phyloP scores from a whole-genome alignment of 2,888 invertebrate species.

The Syrphus vitripennis region DNA sequence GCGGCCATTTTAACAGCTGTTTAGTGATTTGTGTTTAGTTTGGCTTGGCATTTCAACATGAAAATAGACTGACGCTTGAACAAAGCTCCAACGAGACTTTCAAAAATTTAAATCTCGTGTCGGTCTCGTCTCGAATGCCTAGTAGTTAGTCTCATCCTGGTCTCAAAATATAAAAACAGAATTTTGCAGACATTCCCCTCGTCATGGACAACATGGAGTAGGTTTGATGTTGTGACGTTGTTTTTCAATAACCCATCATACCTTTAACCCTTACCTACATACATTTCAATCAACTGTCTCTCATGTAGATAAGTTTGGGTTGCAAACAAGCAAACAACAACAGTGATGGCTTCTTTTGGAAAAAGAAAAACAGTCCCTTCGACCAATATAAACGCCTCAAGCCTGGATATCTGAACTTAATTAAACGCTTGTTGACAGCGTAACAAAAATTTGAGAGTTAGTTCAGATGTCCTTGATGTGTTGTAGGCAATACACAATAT shows the following conservation, averaged over 20 bases:
- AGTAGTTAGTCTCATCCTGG: too few relatives aligned
- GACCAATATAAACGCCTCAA: slow-evolving; percentile 1
- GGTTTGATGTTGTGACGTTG: background rate
- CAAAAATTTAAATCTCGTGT: too few relatives aligned
- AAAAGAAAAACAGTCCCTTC: background rate
- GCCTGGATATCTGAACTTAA: slow-evolving; percentile 41
- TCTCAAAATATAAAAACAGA: too few relatives aligned
- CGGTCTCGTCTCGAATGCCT: too few relatives aligned
- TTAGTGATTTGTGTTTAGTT: too few relatives aligned
- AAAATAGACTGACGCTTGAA: too few relatives aligned
- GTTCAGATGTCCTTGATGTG: slow-evolving; percentile 2
- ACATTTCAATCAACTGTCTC: background rate
- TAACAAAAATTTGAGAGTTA: slow-evolving; percentile 38
- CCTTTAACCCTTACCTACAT: background rate
- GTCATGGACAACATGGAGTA: background rate
- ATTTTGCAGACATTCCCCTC: too few relatives aligned
- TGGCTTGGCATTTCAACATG: too few relatives aligned
- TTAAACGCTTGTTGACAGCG: slow-evolving; percentile 60
- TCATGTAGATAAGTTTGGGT: background rate
- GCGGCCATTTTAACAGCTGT: too few relatives aligned
- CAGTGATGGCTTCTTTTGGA: background rate
- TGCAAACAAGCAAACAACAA: background rate
- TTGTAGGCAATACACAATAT: slow-evolving; percentile 1
- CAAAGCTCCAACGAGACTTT: too few relatives aligned
- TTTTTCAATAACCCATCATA: background rate